A percentile compares a stretch with the other conserved stretches of the same genome.
phyloP scores from a whole-genome alignment of 2,888 invertebrate species.

The Tipula vernalis region DNA sequence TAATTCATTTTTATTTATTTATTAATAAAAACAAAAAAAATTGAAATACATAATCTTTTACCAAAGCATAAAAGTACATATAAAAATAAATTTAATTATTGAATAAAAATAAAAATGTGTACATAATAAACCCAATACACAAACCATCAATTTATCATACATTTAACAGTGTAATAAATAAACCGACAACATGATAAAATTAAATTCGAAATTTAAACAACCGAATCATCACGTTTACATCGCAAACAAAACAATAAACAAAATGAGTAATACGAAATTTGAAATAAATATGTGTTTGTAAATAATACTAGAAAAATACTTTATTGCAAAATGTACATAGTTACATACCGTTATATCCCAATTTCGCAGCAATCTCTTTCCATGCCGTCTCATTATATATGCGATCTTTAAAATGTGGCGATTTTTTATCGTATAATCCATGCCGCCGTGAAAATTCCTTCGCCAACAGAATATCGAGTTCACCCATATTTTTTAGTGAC shows the following conservation, averaged over 20 bases:
- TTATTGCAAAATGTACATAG: not conserved
- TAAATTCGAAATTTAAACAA: slow-evolving; percentile 7
- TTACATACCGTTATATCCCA: slow-evolving; percentile 34
- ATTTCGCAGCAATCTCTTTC: slow-evolving; percentile 30
- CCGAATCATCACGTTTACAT: not conserved
- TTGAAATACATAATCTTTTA: not conserved
- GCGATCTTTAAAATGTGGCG: slow-evolving; percentile 32
- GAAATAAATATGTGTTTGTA: not conserved
- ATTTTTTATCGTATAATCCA: slow-evolving; percentile 32
- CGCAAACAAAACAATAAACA: not conserved
- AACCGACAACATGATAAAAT: not conserved
- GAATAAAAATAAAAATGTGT: not conserved
- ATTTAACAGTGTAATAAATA: not conserved
- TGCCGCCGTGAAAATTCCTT: slow-evolving; percentile 30
- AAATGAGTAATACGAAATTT: not conserved
- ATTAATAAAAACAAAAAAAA: not conserved
- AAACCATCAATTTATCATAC: not conserved
- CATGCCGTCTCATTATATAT: slow-evolving; percentile 28
- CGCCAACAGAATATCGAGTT: slow-evolving; percentile 31
- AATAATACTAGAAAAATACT: not conserved
- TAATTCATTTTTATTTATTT: not conserved
- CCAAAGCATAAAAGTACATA: not conserved
- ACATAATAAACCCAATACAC: not conserved
- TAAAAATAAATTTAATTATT: too few relatives aligned
- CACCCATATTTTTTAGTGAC: slow-evolving; percentile 25